phyloP scores from a whole-genome alignment of 2,888 invertebrate species.

The Catocala nupta region DNA sequence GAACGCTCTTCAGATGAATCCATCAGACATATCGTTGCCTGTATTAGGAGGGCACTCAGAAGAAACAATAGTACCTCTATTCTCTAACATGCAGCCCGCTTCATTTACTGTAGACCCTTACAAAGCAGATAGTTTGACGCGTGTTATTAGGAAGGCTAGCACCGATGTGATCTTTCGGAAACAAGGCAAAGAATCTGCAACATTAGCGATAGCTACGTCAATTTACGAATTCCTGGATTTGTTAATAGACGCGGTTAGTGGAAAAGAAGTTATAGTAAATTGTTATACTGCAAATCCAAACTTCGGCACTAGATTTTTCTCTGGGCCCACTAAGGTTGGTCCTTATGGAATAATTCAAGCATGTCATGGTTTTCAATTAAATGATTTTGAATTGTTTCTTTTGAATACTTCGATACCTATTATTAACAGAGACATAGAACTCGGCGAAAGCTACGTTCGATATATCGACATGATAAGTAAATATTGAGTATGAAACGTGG shows the following conservation, averaged over 20 bases:
- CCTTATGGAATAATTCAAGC: slow-evolving; percentile 61
- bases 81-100: slow-evolving; percentile 66
- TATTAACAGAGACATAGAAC: slow-evolving; percentile 63
- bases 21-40: slow-evolving; percentile 60
- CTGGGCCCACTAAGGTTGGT: slow-evolving; percentile 68
- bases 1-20: slow-evolving; percentile 58
- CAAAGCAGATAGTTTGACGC: slow-evolving; percentile 66
- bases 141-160: slow-evolving; percentile 66
- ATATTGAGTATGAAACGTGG: neutral
- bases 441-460: slow-evolving; percentile 66
- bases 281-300: slow-evolving; percentile 68
- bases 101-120: slow-evolving; percentile 51
- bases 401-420: slow-evolving; percentile 56
- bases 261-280: slow-evolving; percentile 60
- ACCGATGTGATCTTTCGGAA: slow-evolving; percentile 66
- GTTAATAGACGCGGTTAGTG: slow-evolving; percentile 64
- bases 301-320: slow-evolving; percentile 72
- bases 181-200: slow-evolving; percentile 63
- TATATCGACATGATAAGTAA: slow-evolving; percentile 49
- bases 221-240: slow-evolving; percentile 67
- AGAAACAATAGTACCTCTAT: slow-evolving; percentile 71
- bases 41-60: slow-evolving; percentile 77
- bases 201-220: slow-evolving; percentile 68
- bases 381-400: slow-evolving; percentile 61
- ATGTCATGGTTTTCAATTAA: slow-evolving; percentile 60